Base-by-base conservation (phyloP, 2,888 invertebrate species). In the Athetis lepigone region DNA sequence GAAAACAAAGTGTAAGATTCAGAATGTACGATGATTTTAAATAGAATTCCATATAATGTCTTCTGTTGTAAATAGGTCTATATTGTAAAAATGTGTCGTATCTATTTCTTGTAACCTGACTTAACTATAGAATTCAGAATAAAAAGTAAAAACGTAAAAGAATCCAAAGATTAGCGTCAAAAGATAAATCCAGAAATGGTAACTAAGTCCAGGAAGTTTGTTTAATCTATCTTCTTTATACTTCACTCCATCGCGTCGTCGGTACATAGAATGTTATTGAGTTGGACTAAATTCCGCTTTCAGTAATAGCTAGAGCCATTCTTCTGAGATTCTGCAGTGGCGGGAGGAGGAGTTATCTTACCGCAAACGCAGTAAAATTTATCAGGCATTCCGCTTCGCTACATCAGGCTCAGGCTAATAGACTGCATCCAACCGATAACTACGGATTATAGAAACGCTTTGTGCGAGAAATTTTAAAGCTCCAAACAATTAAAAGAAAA, bases 261-360 rank as follows among this genome's bases (percentile, higher is more conserved):
- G 82, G 79, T 80, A 70, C 68, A 63, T 56, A 60, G 68, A 80
- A 81, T 80, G 54, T 80, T 74, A 80, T 80, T 79, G 76, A 83
- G 77, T 80, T 70, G 77, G 71, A 77, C 83, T 83, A 81, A 75
- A 86, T 85, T 82, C 80, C 62, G 71, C 70, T 70, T 72, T 75
- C 79, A 77, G 80, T 85, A 84, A 83, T 87, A 66, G 65, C 65
- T 56, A 84, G 84, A 84, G 75, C 83, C 70, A 85, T 87, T 89
- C 84, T 85, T 87, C 83, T 72, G 63, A 77, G 76, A 71, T 80
- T 75, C 77, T 78, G 71, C 80, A 67, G 69, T 49, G 64, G 37
- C 67, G 69, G 77, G 80, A 77, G 63, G 73, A 66, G 70, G 52
- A 67, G 79, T 66, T 79, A 82, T 83, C 80, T 79, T 69, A 55